These are phyloP conservation scores for Callipepla californica DNA, from an alignment of 2,113 vertebrate species.

Conservation along the genomic window DNA sequence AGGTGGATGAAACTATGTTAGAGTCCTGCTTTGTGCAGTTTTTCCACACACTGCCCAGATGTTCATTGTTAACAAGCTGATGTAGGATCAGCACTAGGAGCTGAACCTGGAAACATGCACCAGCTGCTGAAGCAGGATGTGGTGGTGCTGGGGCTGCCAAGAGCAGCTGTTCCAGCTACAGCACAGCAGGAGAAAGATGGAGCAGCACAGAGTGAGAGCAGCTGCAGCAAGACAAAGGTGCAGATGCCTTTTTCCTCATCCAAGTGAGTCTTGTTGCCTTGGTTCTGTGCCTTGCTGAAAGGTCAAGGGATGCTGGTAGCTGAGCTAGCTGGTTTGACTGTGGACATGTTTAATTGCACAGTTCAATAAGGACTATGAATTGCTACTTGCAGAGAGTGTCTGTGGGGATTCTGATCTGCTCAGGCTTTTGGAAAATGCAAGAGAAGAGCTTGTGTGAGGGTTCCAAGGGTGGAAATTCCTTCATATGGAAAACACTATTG, in stretches of 20 bases:
- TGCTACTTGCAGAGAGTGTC: background rate
- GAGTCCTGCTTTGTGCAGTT: accelerated
- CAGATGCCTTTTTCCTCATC: background rate
- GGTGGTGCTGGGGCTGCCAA: background rate
- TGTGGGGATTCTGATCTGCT: background rate
- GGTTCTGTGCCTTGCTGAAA: background rate
- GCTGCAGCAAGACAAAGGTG: background rate
- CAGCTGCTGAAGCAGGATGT: background rate
- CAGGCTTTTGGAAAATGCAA: background rate
- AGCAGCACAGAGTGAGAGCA: background rate
- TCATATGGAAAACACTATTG: background rate
- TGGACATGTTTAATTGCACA: background rate
- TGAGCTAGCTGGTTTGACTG: background rate
- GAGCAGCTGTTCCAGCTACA: background rate
- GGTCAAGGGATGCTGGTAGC: no score
- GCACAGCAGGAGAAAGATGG: no score
- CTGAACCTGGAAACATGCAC: background rate
- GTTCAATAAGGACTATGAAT: background rate
- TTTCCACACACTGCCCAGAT: accelerated
- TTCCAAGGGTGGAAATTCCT: background rate
- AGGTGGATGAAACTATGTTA: background rate
- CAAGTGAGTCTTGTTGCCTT: background rate
- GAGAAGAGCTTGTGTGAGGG: background rate
- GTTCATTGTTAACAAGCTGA: background rate
- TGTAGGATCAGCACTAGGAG: background rate